These are phyloP conservation scores for Copsychus sechellarum DNA, from an alignment of 2,113 vertebrate genomes.

Conservation along the genomic window DNA sequence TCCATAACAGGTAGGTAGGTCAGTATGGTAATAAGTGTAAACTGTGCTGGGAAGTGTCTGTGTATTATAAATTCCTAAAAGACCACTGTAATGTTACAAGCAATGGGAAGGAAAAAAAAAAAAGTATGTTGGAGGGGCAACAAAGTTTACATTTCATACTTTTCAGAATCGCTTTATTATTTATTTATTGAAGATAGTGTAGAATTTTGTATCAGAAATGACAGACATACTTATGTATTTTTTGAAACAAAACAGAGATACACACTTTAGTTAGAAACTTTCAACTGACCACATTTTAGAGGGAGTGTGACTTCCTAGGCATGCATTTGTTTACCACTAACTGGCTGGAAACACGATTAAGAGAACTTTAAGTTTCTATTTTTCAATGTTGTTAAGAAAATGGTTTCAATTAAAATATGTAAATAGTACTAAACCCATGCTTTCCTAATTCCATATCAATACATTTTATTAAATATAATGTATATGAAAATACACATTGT, in stretches of 20 bases:
- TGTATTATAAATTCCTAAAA: slow-evolving; percentile 49
- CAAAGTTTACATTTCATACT: slow-evolving; percentile 86
- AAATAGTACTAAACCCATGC: slow-evolving; percentile 58
- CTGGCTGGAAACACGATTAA: slow-evolving; percentile 57
- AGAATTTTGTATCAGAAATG: slow-evolving; percentile 79
- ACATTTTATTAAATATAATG: slow-evolving; percentile 66
- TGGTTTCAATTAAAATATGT: slow-evolving; percentile 65
- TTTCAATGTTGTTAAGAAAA: slow-evolving; percentile 71
- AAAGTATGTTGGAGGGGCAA: slow-evolving; percentile 63
- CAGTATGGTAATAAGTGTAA: slow-evolving; percentile 60
- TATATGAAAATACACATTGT: slow-evolving; percentile 66
- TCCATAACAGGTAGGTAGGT: slow-evolving; percentile 30
- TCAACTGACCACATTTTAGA: slow-evolving; percentile 53
- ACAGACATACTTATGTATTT: slow-evolving; percentile 77
- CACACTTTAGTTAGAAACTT: slow-evolving; percentile 71
- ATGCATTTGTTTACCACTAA: slow-evolving; percentile 64
- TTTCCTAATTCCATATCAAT: slow-evolving; percentile 66
- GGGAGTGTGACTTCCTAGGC: slow-evolving; percentile 61
- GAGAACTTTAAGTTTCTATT: slow-evolving; percentile 69
- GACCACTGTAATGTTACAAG: slow-evolving; percentile 66
- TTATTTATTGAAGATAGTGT: slow-evolving; percentile 81
- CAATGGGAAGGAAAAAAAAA: slow-evolving; percentile 19
- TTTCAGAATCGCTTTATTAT: slow-evolving; percentile 76
- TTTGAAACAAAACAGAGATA: slow-evolving; percentile 72
- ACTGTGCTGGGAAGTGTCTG: slow-evolving; percentile 64